Conservation (phyloP, 2,888 invertebrate genomes). For the Standfussiana lucernea region DNA sequence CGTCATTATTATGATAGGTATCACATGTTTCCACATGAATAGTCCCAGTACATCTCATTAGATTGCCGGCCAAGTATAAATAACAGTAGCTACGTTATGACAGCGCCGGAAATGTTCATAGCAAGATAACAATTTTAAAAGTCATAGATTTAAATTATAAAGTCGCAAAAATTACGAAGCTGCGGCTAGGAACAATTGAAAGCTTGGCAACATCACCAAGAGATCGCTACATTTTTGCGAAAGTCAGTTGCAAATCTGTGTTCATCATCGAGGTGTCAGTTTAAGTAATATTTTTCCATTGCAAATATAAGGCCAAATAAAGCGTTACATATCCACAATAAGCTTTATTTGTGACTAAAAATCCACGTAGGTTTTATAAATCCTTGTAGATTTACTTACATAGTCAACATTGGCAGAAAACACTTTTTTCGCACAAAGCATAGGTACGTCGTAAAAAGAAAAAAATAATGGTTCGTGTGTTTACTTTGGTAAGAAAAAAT, state of each 20-base stretch:
- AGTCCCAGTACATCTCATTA: conserved; percentile 41
- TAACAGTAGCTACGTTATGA: conserved; percentile 45
- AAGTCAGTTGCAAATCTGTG: background rate
- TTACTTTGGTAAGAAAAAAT: conserved; percentile 25
- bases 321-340: background rate
- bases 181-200: conserved; percentile 9
- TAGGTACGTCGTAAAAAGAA: background rate
- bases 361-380: background rate
- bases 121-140: conserved; percentile 35
- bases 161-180: conserved; percentile 43
- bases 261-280: background rate
- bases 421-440: background rate
- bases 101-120: conserved; percentile 47
- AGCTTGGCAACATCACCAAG: background rate
- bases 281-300: conserved; percentile 7
- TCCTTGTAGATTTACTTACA: conserved; percentile 2
- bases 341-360: background rate
- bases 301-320: background rate
- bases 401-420: conserved; percentile 44
- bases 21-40: conserved; percentile 39
- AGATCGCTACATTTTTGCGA: background rate
- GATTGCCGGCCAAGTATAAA: conserved; percentile 39
- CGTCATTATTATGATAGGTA: conserved; percentile 41
- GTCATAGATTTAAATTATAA: conserved; percentile 12
- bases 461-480: background rate